A percentile compares a stretch with the other conserved stretches of the same genome.
phyloP scores from a whole-genome alignment of 1,140 invertebrate genomes.

The Drosophila parvula region DNA sequence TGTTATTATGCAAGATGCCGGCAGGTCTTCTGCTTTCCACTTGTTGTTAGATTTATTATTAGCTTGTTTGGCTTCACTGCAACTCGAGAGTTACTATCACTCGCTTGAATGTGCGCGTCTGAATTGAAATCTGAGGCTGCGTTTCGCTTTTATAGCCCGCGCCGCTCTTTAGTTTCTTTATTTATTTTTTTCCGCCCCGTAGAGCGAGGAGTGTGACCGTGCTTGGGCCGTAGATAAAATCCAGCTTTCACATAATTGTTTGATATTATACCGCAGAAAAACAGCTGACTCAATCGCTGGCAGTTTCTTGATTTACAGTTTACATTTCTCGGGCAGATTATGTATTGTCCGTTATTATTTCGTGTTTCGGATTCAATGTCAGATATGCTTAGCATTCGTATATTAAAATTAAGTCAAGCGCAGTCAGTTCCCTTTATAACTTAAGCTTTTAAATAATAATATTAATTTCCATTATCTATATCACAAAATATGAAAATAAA shows the following conservation, averaged over 20 bases:
- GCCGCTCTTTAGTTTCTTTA: constrained; percentile 3
- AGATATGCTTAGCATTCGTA: too few relatives aligned
- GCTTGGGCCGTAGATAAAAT: not conserved
- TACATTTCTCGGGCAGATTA: not conserved
- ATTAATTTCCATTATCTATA: too few relatives aligned
- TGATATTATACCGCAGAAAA: not conserved
- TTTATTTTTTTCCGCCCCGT: constrained; percentile 20
- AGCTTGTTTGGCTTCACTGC: not conserved
- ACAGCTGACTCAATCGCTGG: not conserved
- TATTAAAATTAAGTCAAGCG: too few relatives aligned
- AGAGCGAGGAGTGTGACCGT: constrained; percentile 4
- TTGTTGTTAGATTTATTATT: constrained; percentile 12
- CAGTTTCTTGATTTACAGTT: not conserved
- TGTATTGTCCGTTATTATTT: too few relatives aligned
- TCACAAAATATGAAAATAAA: too few relatives aligned
- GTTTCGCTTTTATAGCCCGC: constrained; percentile 31
- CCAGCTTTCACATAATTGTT: not conserved
- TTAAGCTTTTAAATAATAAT: too few relatives aligned
- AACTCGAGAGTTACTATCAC: constrained; percentile 10
- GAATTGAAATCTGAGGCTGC: constrained; percentile 12
- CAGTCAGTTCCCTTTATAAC: too few relatives aligned
- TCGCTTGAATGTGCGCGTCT: constrained; percentile 20
- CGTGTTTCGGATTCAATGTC: too few relatives aligned
- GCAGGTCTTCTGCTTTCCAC: constrained; percentile 1
- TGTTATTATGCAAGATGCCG: constrained; percentile 46